A percentile compares a stretch with the other conserved stretches of the same genome.
Conservation (phyloP, 2,113 vertebrate genomes). For the Heptranchias perlo region DNA sequence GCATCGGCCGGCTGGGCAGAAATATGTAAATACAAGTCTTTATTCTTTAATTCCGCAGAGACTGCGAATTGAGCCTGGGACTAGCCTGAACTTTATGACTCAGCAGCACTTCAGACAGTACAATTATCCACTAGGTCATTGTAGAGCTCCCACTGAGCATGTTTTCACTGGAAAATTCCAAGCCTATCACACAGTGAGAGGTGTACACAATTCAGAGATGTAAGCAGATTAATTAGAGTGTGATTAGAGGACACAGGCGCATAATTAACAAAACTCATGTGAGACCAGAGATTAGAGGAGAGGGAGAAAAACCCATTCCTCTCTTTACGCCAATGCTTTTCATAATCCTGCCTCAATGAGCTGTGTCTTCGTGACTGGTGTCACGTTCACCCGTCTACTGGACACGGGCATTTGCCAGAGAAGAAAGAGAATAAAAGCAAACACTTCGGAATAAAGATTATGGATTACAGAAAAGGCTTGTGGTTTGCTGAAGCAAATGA, state of each 20-base stretch:
- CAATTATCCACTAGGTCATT: not conserved
- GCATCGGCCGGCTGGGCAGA: not conserved
- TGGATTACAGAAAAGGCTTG: not conserved
- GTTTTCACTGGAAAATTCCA: not conserved
- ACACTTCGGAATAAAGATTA: not conserved
- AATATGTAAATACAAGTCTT: not conserved
- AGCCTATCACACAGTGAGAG: not conserved
- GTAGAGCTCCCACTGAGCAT: not conserved
- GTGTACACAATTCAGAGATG: not conserved
- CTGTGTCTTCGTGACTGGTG: not conserved
- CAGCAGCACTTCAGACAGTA: not conserved
- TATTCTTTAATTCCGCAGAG: not conserved
- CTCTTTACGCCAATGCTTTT: not conserved
- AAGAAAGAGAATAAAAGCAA: not conserved
- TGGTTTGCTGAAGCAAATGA: not conserved
- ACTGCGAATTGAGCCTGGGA: not conserved
- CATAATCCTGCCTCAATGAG: not conserved
- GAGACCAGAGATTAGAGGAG: not conserved
- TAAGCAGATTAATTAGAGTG: not conserved
- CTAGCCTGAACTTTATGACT: too few relatives aligned
- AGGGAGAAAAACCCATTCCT: not conserved
- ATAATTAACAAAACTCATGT: not conserved
- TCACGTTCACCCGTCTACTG: too few relatives aligned
- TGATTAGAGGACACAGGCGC: not conserved
- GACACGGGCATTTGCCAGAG: not conserved